These are phyloP conservation scores for Microdon myrmicae DNA, from an alignment of 2,888 invertebrate genomes.

Conservation along the genomic window DNA sequence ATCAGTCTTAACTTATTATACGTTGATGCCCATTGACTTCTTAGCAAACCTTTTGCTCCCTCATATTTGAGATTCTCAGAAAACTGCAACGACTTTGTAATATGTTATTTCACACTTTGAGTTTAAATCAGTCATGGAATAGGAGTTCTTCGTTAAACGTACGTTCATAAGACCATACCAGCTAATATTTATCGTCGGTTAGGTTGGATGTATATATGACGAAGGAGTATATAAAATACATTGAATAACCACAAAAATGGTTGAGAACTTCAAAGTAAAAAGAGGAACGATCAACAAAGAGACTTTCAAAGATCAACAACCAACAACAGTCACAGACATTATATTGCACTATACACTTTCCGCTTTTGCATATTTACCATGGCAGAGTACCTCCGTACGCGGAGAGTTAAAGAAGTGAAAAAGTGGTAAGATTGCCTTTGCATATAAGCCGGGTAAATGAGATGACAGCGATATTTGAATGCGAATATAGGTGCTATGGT, in stretches of 20 bases:
- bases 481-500: not conserved
- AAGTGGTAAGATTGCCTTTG: constrained; percentile 21
- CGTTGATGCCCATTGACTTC: too few species aligned
- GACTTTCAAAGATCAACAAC: too few species aligned
- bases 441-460: constrained; percentile 23
- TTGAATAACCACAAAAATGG: constrained; percentile 32
- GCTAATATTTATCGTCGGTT: constrained; percentile 27
- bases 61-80: too few species aligned
- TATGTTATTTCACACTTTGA: too few species aligned
- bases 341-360: constrained; percentile 34
- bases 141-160: constrained; percentile 19
- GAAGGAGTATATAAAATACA: constrained; percentile 23
- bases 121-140: too few species aligned
- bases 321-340: constrained; percentile 25
- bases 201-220: constrained; percentile 11
- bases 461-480: constrained; percentile 43
- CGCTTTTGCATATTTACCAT: constrained; percentile 38
- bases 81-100: too few species aligned
- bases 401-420: constrained; percentile 25
- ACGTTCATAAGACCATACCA: constrained; percentile 36
- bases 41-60: too few species aligned
- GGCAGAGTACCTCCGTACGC: constrained; percentile 41
- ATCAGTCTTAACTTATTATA: too few species aligned
- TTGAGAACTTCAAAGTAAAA: constrained; percentile 9
- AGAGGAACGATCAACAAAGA: too few species aligned